A percentile compares a stretch with the other conserved stretches of the same genome.
phyloP scores from a whole-genome alignment of 1,140 invertebrate genomes.

The Aphelenchoides fujianensis region DNA sequence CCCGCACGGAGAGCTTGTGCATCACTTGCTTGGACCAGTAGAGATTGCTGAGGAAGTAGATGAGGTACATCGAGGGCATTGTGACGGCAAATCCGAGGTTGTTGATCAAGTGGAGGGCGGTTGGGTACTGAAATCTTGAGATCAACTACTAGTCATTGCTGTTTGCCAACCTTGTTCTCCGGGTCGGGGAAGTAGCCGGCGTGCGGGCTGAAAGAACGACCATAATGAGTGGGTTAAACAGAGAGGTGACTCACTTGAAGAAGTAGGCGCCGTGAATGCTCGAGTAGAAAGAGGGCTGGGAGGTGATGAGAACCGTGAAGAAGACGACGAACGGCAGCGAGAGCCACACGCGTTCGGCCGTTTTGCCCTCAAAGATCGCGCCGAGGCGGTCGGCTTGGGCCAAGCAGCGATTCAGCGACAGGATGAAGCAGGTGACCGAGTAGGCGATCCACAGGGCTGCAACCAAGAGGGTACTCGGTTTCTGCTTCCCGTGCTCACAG shows the following conservation, averaged over 20 bases:
- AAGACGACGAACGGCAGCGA: neutral
- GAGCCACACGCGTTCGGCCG: neutral
- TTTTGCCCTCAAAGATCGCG: neutral
- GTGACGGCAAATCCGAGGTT: neutral
- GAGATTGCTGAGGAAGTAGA: neutral
- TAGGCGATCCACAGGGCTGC: conserved; percentile 3
- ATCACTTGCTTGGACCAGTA: neutral
- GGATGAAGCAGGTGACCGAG: neutral
- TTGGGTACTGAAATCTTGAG: neutral
- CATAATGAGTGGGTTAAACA: neutral
- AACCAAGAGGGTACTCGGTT: neutral
- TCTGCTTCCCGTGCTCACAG: neutral
- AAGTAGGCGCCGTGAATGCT: neutral
- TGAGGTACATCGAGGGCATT: neutral
- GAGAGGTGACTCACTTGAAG: conserved; percentile 4
- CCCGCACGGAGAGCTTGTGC: neutral
- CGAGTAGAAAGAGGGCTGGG: neutral
- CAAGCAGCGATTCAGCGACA: conserved; percentile 2
- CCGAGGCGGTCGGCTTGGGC: neutral
- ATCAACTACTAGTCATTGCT: neutral
- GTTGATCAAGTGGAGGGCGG: neutral
- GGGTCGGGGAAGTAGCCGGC: neutral
- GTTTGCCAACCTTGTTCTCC: neutral
- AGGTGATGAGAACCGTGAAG: neutral
- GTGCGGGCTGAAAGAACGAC: neutral